Percentiles rank a stretch among this genome's conserved stretches.
phyloP scores from a whole-genome alignment of 2,797 vertebrate species.

The Syndactyla subalaris region DNA sequence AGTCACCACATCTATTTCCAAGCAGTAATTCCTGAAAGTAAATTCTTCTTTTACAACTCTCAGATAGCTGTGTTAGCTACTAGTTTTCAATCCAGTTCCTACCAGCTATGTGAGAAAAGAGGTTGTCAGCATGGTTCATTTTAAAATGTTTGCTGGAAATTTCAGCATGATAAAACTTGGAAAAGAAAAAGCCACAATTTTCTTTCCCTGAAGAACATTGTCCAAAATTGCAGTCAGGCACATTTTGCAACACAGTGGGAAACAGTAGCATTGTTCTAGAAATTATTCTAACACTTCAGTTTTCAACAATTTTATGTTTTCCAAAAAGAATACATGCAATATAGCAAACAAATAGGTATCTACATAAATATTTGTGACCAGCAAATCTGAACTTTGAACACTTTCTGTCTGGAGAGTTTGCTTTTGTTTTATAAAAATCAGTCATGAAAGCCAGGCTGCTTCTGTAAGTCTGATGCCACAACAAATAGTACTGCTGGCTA shows the following conservation, averaged over 20 bases:
- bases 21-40: not conserved
- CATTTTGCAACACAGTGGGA: conserved; percentile 22
- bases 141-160: not conserved
- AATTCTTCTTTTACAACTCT: not conserved
- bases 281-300: not conserved
- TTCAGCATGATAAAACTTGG: conserved; percentile 6
- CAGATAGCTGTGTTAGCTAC: not conserved
- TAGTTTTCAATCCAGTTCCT: not conserved
- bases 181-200: not conserved
- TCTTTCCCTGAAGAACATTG: not conserved
- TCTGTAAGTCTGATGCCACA: conserved; percentile 75
- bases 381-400: conserved; percentile 54
- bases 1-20: not conserved
- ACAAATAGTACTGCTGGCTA: conserved; percentile 77
- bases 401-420: conserved; percentile 66
- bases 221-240: conserved; percentile 2
- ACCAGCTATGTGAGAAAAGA: not conserved
- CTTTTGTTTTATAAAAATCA: conserved; percentile 59
- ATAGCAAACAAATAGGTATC: conserved; percentile 28
- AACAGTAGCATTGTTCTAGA: not conserved
- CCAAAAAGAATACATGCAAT: not conserved
- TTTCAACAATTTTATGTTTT: conserved; percentile 22
- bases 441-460: conserved; percentile 65
- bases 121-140: not conserved
- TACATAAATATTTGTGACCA: conserved; percentile 32